Evolutionary conservation across 64 coral and sea anemone species (phyloP).

Genomic region (Trachythela sp.): DNA sequence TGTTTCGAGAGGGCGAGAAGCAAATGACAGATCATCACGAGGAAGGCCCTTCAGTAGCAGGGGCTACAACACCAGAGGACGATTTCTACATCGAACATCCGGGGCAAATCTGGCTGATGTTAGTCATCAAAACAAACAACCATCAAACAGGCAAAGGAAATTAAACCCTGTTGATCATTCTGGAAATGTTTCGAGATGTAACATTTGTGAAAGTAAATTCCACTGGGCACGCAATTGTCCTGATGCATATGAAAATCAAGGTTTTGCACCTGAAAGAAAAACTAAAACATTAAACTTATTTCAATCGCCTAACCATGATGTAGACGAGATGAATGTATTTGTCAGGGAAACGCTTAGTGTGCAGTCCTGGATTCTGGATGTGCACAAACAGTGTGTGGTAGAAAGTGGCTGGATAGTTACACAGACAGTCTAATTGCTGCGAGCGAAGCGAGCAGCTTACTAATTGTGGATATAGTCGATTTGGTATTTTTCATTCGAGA

Average conservation of each 20-base stretch:
- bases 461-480: too few relatives aligned
- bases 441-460: too few relatives aligned
- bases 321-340: not conserved
- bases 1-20: too few relatives aligned
- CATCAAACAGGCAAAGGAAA: too few relatives aligned
- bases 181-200: not conserved
- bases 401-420: conserved; percentile 41
- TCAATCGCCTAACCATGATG: not conserved
- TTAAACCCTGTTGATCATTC: not conserved
- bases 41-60: too few relatives aligned
- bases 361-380: conserved; percentile 12
- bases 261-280: not conserved
- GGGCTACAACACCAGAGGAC: too few relatives aligned
- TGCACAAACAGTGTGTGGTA: conserved; percentile 29
- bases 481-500: too few relatives aligned
- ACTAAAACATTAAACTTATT: not conserved
- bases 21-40: too few relatives aligned
- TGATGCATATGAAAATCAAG: not conserved
- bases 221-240: not conserved
- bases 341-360: not conserved
- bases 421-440: not conserved
- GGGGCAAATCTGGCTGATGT: too few relatives aligned
- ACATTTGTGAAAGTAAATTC: not conserved
- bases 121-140: too few relatives aligned
- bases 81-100: too few relatives aligned